A percentile compares a stretch with the other conserved stretches of the same genome.
Evolutionary conservation across 2,888 invertebrate genomes (phyloP).

Genomic region (Pollenia labialis): DNA sequence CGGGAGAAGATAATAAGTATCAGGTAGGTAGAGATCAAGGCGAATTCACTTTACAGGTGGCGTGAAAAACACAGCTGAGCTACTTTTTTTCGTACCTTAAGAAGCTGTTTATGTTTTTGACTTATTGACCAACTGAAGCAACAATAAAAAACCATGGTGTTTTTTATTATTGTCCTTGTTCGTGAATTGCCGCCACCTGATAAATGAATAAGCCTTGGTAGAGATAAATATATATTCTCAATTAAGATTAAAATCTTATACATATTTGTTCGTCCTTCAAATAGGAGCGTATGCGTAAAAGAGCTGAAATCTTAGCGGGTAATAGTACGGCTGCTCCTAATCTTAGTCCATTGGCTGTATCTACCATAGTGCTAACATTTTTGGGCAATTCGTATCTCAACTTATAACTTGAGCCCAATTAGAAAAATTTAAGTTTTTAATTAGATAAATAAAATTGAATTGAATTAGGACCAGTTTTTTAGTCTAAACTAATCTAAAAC

Average conservation of each 20-base stretch:
- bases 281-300: conserved; percentile 86
- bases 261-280: background rate
- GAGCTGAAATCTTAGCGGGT: conserved; percentile 87
- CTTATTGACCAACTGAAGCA: no score
- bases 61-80: no score
- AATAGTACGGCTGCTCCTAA: conserved; percentile 84
- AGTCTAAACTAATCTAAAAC: conserved; percentile 44
- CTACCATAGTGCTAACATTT: conserved; percentile 80
- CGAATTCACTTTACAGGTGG: no score
- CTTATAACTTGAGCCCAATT: conserved; percentile 81
- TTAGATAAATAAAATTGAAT: conserved; percentile 61
- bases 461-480: conserved; percentile 60
- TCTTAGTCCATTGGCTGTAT: conserved; percentile 82
- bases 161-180: no score
- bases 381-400: conserved; percentile 80
- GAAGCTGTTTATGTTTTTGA: no score
- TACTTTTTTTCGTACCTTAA: no score
- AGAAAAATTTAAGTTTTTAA: conserved; percentile 65
- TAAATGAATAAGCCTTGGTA: no score
- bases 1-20: conserved; percentile 87
- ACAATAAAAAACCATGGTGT: no score
- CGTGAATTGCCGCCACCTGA: no score
- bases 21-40: conserved; percentile 79
- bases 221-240: no score
- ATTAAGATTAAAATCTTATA: no score